Base-by-base conservation (phyloP, 2,888 invertebrate genomes). In the Mylabris sibirica region DNA sequence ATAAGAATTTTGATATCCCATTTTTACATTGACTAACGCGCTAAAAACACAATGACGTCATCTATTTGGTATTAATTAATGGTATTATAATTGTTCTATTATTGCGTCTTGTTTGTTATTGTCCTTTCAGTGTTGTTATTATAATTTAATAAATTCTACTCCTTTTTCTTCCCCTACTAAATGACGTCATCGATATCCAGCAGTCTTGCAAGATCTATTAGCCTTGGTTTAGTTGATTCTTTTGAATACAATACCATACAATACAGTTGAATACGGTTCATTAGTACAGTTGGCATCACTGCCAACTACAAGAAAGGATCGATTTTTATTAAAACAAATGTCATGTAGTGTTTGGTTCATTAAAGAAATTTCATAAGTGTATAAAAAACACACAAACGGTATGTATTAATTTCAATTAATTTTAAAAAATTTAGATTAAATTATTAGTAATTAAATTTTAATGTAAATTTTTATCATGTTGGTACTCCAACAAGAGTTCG, bases 311-410 rank as follows among this genome's bases (percentile, higher is more conserved):
- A 49, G 30, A 30, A 20, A 9, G 9, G 22, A 49, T 49, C 49
- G 49, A 49, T 49, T 49, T 49, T 49, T 49, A 22, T 49, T 49
- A 49, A 30, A 30, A 49, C 49, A 49, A 49, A 49, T 49, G 49
- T 49, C 49, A 49, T 49, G 20, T 20, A 49, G 49, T 49, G 49
- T 49, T 49, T 49, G 49, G 20, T 49, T 20, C 9, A 49, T 6
- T 20, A 49, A 49, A 20, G 20, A 20, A 49, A n/a, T 8, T 49
- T 20, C 26, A 67, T 67, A 76, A 74, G 74, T 74, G 30, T 30
- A n/a, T n/a, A n/a, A n/a, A 30, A 71, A 74, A 75, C 67, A 70
- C 68, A 70, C 30, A 74, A 72, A 74, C 73, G 73, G 76, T 76
- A 66, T 73, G 75, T 73, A 69, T 71, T 67, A 34, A 30, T 30